These are phyloP conservation scores for Agrilus mali DNA, from an alignment of 2,888 invertebrate species.

Conservation along the genomic window DNA sequence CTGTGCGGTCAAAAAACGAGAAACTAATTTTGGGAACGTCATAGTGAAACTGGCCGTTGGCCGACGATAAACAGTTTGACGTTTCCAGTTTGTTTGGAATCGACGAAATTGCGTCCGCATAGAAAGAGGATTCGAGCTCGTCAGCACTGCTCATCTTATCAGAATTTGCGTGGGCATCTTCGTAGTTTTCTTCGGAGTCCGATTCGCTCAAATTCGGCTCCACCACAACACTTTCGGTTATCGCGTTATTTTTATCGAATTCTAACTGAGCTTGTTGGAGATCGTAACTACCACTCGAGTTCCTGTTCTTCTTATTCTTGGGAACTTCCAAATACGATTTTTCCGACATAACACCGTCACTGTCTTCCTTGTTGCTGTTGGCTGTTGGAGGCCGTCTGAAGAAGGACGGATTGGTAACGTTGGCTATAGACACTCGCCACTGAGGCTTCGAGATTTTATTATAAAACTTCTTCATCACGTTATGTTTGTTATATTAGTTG, in stretches of 20 bases:
- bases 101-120: conserved; percentile 7
- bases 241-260: conserved; percentile 17
- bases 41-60: conserved; percentile 21
- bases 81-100: conserved; percentile 5
- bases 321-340: not conserved
- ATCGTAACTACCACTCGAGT: conserved; percentile 29
- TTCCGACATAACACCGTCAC: too few species aligned
- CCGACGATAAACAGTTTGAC: conserved; percentile 5
- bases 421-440: conserved; percentile 32
- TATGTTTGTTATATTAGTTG: too few species aligned
- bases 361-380: conserved; percentile 16
- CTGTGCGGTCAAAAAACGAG: conserved; percentile 26
- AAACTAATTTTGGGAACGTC: conserved; percentile 34
- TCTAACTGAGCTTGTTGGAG: conserved; percentile 27
- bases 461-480: conserved; percentile 31
- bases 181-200: conserved; percentile 18
- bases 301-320: conserved; percentile 11
- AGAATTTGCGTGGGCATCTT: conserved; percentile 20
- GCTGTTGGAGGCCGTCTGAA: conserved; percentile 21
- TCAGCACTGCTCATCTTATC: conserved; percentile 12
- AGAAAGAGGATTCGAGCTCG: conserved; percentile 7
- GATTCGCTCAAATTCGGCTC: conserved; percentile 17
- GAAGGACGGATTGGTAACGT: conserved; percentile 21
- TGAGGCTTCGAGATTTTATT: conserved; percentile 31
- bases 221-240: conserved; percentile 10